phyloP scores from a whole-genome alignment of 1,140 invertebrate species.

The Holotrichia oblita region DNA sequence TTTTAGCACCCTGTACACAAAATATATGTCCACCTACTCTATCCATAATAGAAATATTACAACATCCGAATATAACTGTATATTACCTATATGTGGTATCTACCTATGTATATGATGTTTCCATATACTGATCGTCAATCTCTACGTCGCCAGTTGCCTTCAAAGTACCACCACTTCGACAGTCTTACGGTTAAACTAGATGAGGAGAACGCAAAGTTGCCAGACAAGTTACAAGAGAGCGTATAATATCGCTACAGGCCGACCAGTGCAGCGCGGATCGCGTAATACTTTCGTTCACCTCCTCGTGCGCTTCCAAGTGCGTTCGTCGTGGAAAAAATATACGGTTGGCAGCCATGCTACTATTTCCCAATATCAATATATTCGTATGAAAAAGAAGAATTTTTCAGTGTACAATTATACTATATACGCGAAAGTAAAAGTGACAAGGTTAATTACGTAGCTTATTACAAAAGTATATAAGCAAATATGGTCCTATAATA shows the following conservation, averaged over 20 bases:
- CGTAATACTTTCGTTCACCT: not conserved
- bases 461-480: not conserved
- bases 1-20: too few species aligned
- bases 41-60: not conserved
- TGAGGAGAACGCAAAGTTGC: slow-evolving; percentile 19
- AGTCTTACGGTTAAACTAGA: slow-evolving; percentile 11
- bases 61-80: slow-evolving; percentile 12
- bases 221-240: slow-evolving; percentile 19
- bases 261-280: not conserved
- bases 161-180: slow-evolving; percentile 19
- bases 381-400: not conserved
- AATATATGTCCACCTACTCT: not conserved
- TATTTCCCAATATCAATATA: slow-evolving; percentile 4
- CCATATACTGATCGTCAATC: slow-evolving; percentile 11
- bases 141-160: slow-evolving; percentile 15
- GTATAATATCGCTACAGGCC: slow-evolving; percentile 1
- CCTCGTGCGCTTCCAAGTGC: not conserved
- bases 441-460: not conserved
- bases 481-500: not conserved
- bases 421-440: not conserved
- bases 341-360: slow-evolving; percentile 5
- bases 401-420: not conserved
- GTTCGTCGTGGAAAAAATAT: slow-evolving; percentile 1
- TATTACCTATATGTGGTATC: not conserved
- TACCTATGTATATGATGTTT: not conserved